A percentile compares a stretch with the other conserved stretches of the same genome.
Evolutionary conservation across 2,888 invertebrate genomes (phyloP).

Genomic region (Tholera decimalis): DNA sequence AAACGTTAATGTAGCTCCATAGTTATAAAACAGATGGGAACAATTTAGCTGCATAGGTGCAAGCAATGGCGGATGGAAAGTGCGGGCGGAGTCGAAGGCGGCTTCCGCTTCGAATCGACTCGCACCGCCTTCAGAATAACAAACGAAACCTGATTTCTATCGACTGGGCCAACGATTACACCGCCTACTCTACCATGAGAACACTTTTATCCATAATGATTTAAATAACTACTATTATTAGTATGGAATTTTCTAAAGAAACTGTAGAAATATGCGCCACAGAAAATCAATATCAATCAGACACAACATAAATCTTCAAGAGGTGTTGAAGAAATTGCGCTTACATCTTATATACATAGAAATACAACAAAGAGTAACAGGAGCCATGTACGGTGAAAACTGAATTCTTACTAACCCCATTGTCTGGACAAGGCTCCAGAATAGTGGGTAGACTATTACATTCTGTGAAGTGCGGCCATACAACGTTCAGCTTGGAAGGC

Average conservation of each 20-base stretch:
- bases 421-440: conserved; percentile 65
- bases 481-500: conserved; percentile 71
- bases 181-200: conserved; percentile 75
- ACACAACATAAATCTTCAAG: conserved; percentile 32
- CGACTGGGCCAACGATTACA: conserved; percentile 83
- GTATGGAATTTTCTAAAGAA: conserved; percentile 53
- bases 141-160: conserved; percentile 91
- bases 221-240: conserved; percentile 65
- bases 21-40: conserved; percentile 75
- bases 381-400: conserved; percentile 63
- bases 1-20: conserved; percentile 52
- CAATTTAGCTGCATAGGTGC: conserved; percentile 81
- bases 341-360: conserved; percentile 49
- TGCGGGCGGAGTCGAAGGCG: conserved; percentile 81
- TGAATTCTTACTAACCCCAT: conserved; percentile 65
- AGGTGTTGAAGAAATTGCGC: conserved; percentile 49
- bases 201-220: conserved; percentile 68
- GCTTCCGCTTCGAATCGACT: conserved; percentile 84
- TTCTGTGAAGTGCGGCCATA: conserved; percentile 74
- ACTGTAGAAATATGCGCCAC: conserved; percentile 29
- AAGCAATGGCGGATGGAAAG: conserved; percentile 89
- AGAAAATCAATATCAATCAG: conserved; percentile 43
- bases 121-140: conserved; percentile 89
- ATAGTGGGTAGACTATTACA: conserved; percentile 62
- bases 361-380: conserved; percentile 65